phyloP scores from a whole-genome alignment of 2,888 invertebrate species.

The Macrosiphum euphorbiae region DNA sequence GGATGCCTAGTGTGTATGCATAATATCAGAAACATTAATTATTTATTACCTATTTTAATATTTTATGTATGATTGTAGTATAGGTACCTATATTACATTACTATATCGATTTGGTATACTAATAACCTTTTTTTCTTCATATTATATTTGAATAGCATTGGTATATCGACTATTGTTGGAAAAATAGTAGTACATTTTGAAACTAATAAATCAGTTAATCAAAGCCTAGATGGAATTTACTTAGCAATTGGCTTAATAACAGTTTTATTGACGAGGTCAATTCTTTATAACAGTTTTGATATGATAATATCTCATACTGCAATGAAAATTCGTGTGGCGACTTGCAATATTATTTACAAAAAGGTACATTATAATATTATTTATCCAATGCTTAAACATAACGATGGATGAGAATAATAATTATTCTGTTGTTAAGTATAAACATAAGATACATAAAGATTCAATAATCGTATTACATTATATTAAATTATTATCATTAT shows the following conservation, averaged over 20 bases:
- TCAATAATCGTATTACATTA: not conserved
- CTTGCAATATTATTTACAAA: constrained; percentile 27
- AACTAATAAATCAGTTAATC: not conserved
- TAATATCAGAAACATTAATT: not conserved
- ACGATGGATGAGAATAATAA: not conserved
- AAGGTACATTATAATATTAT: constrained; percentile 31
- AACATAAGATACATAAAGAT: not conserved
- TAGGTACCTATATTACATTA: not conserved
- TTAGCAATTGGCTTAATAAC: constrained; percentile 62
- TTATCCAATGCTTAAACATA: not conserved
- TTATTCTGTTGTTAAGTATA: not conserved
- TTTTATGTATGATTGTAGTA: too few relatives aligned
- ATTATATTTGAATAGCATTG: not conserved
- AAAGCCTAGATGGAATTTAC: constrained; percentile 44
- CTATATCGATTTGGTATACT: not conserved
- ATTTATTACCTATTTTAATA: too few relatives aligned
- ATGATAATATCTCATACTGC: constrained; percentile 69
- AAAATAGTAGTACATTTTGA: constrained; percentile 67
- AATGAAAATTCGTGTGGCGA: constrained; percentile 72
- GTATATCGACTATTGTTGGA: constrained; percentile 7
- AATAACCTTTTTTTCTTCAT: not conserved
- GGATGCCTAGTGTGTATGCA: not conserved
- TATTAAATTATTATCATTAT: not conserved
- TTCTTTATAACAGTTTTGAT: constrained; percentile 59
- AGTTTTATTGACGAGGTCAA: constrained; percentile 51